These are phyloP conservation scores for Gerris lacustris DNA, from an alignment of 2,888 invertebrate species.

Conservation along the genomic window DNA sequence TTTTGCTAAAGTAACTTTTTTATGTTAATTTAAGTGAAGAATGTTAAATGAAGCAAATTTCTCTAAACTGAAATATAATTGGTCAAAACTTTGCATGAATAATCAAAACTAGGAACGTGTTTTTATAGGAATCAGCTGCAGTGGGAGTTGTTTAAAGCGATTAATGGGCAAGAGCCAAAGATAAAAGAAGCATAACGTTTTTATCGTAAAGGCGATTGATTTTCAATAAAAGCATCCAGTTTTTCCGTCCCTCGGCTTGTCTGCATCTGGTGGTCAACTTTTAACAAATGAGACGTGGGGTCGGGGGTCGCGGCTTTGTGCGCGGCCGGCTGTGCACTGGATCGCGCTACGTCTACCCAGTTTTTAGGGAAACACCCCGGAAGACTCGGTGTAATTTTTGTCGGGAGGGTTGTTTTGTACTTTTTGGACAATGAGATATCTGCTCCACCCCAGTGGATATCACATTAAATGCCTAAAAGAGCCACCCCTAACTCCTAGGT, in stretches of 20 bases:
- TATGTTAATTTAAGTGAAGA: no score
- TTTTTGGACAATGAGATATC: background rate
- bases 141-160: no score
- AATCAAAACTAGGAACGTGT: no score
- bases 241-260: background rate
- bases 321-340: background rate
- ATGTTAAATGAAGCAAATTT: no score
- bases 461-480: background rate
- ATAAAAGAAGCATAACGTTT: background rate
- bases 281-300: slow-evolving; percentile 3
- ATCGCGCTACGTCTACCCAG: background rate
- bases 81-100: no score
- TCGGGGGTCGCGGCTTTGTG: background rate
- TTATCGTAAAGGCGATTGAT: slow-evolving; percentile 5
- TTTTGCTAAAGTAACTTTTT: no score
- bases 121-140: no score
- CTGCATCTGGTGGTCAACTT: background rate
- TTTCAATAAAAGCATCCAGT: background rate
- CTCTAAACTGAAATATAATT: no score
- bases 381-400: background rate
- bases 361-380: background rate
- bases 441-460: background rate
- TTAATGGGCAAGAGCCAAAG: no score
- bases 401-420: background rate
- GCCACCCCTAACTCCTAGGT: background rate